A percentile compares a stretch with the other conserved stretches of the same genome.
Conservation (phyloP, 2,888 invertebrate species). For the Hoplodrina blanda region DNA sequence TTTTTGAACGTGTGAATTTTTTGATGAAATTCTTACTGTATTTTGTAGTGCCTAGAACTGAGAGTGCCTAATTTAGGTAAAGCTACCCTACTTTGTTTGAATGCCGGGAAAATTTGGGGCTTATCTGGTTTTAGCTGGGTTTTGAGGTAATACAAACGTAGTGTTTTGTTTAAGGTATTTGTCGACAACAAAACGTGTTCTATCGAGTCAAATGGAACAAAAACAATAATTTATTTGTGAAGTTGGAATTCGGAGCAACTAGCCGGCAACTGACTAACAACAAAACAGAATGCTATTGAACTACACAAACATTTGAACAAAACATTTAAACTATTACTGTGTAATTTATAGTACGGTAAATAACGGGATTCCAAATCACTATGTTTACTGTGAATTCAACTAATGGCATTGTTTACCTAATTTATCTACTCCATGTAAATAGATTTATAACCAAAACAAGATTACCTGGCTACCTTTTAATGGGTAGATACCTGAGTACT, state of each 20-base stretch:
- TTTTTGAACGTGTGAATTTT: slow-evolving; percentile 43
- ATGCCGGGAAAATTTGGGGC: not conserved
- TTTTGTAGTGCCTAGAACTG: slow-evolving; percentile 10
- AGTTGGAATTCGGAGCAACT: slow-evolving; percentile 48
- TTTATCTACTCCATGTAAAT: slow-evolving; percentile 33
- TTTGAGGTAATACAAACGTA: not conserved
- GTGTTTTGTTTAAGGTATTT: slow-evolving; percentile 8
- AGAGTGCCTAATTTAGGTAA: slow-evolving; percentile 18
- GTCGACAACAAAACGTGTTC: slow-evolving; percentile 4
- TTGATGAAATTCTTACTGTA: slow-evolving; percentile 29
- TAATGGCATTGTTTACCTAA: slow-evolving; percentile 48
- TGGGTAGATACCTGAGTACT: not conserved
- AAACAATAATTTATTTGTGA: slow-evolving; percentile 44
- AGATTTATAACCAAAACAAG: slow-evolving; percentile 8
- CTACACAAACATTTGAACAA: slow-evolving; percentile 48
- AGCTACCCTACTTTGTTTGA: slow-evolving; percentile 1
- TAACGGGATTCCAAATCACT: slow-evolving; percentile 47
- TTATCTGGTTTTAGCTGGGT: not conserved
- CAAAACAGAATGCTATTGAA: slow-evolving; percentile 33
- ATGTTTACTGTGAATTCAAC: slow-evolving; percentile 42
- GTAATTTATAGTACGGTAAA: slow-evolving; percentile 52
- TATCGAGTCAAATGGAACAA: slow-evolving; percentile 13
- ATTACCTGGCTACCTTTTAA: not conserved
- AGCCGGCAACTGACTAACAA: slow-evolving; percentile 19
- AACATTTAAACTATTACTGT: slow-evolving; percentile 54